Conservation (phyloP, 2,888 invertebrate genomes). For the Camptogramma bilineatum region DNA sequence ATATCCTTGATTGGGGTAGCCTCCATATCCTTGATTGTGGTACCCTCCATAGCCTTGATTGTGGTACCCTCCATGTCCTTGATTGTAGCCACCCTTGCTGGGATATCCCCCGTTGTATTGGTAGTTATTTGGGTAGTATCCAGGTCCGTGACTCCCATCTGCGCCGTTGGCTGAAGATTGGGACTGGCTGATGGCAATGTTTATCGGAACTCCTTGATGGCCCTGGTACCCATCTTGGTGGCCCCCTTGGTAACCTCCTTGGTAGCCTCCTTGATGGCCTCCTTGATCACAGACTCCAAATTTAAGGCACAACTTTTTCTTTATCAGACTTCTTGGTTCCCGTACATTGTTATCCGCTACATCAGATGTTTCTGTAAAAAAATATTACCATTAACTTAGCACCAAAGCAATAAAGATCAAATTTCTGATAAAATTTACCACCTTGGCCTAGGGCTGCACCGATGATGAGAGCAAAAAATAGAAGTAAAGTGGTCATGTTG, state of each 20-base stretch:
- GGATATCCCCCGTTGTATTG: slow-evolving; percentile 56
- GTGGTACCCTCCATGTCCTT: slow-evolving; percentile 35
- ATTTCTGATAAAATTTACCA: slow-evolving; percentile 53
- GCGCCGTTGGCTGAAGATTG: slow-evolving; percentile 73
- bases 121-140: slow-evolving; percentile 64
- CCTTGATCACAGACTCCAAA: slow-evolving; percentile 62
- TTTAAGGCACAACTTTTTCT: slow-evolving; percentile 63
- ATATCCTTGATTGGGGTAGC: no score
- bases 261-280: slow-evolving; percentile 41
- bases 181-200: slow-evolving; percentile 79
- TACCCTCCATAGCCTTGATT: slow-evolving; percentile 46
- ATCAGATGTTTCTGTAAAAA: slow-evolving; percentile 52
- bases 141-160: slow-evolving; percentile 59
- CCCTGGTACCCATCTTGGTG: slow-evolving; percentile 46
- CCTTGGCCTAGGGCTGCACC: slow-evolving; percentile 64
- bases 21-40: slow-evolving; percentile 48
- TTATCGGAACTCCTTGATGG: slow-evolving; percentile 58
- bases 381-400: slow-evolving; percentile 28
- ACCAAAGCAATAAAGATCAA: slow-evolving; percentile 35
- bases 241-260: slow-evolving; percentile 47
- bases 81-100: slow-evolving; percentile 38
- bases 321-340: slow-evolving; percentile 56
- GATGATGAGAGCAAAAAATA: slow-evolving; percentile 55
- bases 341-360: slow-evolving; percentile 48
- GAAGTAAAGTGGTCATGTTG: slow-evolving; percentile 58